Conservation (phyloP, 2,888 invertebrate species). For the Heliconius cydno region DNA sequence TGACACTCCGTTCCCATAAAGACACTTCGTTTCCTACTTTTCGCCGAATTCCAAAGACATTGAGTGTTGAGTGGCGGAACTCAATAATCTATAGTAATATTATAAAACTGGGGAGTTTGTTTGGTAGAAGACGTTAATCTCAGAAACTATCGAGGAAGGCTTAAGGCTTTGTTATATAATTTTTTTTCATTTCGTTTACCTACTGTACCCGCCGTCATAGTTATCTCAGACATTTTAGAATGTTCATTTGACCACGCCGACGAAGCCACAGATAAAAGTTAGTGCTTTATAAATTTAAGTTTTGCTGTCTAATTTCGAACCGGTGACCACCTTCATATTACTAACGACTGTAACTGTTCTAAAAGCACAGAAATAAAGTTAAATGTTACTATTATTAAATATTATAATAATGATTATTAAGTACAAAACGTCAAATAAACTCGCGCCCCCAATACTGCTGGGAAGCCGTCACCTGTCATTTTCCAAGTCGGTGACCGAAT, state of each 20-base stretch:
- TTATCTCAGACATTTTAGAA: too few species aligned
- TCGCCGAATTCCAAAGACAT: background rate
- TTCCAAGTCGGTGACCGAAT: slow-evolving; percentile 21
- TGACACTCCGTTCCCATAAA: background rate
- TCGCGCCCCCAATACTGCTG: background rate
- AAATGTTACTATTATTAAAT: background rate
- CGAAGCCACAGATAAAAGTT: too few species aligned
- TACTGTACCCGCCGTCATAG: too few species aligned
- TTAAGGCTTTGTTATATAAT: too few species aligned
- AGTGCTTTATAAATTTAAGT: background rate
- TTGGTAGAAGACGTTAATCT: too few species aligned
- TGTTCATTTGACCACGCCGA: too few species aligned
- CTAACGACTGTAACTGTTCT: background rate
- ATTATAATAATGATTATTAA: background rate
- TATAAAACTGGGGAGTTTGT: too few species aligned
- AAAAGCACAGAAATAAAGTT: background rate
- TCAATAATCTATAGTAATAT: background rate
- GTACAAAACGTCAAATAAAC: slow-evolving; percentile 6
- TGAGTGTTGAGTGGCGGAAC: background rate
- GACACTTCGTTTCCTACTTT: background rate
- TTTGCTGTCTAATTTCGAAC: background rate
- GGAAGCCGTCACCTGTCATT: slow-evolving; percentile 20
- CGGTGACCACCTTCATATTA: background rate
- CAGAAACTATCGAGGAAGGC: too few species aligned
- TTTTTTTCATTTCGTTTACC: too few species aligned